Evolutionary conservation across 2,113 vertebrate species (phyloP).

Genomic region (Excalfactoria chinensis): DNA sequence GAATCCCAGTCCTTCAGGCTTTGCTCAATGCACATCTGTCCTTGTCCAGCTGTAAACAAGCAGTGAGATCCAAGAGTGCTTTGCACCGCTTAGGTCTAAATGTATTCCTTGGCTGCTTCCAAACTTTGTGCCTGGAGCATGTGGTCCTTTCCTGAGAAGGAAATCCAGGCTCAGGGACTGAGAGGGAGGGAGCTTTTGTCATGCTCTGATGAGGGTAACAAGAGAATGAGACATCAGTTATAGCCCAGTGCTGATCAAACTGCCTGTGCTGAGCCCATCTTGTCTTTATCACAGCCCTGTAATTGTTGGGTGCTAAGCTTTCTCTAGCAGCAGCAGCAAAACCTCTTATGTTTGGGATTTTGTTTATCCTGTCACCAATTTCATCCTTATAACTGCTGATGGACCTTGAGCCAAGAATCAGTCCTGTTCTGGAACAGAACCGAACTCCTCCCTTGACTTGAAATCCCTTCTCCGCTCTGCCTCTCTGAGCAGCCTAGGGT

Average conservation of each 20-base stretch:
- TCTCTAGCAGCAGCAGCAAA: constrained; percentile 28
- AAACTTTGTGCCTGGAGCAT: not conserved
- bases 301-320: not conserved
- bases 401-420: not conserved
- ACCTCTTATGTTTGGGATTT: not conserved
- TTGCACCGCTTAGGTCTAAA: not conserved
- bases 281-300: not conserved
- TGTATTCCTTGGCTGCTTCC: not conserved
- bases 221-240: not conserved
- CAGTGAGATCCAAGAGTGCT: not conserved
- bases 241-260: not conserved
- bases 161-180: not conserved
- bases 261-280: not conserved
- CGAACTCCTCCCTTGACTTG: not conserved
- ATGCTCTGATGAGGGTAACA: not conserved
- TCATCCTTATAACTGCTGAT: not conserved
- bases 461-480: not conserved
- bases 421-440: not conserved
- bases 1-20: not conserved
- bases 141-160: not conserved
- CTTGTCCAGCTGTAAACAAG: not conserved
- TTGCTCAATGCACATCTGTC: not conserved
- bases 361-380: not conserved
- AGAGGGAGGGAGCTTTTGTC: rapidly evolving
- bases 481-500: not conserved